phyloP scores from a whole-genome alignment of 2,888 invertebrate genomes.

The Tetranychus piercei region DNA sequence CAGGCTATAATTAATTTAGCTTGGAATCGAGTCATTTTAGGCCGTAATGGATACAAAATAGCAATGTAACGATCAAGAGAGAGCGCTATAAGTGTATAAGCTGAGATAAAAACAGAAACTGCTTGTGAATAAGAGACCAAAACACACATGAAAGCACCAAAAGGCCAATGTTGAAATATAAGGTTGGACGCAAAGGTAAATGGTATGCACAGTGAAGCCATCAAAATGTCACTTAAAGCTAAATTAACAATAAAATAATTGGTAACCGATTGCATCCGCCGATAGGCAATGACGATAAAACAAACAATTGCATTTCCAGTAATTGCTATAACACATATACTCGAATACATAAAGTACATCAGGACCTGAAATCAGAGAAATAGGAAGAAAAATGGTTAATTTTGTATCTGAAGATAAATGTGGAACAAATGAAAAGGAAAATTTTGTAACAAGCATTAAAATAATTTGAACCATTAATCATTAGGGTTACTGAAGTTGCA shows the following conservation, averaged over 20 bases:
- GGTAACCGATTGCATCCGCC: conserved; percentile 74
- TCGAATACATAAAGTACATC: conserved; percentile 35
- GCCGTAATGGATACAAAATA: conserved; percentile 68
- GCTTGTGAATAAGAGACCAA: conserved; percentile 59
- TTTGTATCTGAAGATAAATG: no score
- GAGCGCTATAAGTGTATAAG: conserved; percentile 74
- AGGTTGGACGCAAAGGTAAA: conserved; percentile 65
- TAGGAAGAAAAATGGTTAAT: not conserved
- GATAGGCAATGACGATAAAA: conserved; percentile 61
- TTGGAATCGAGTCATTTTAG: conserved; percentile 52
- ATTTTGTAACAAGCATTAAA: no score
- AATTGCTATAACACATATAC: conserved; percentile 34
- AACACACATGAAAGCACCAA: conserved; percentile 59
- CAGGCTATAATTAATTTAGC: conserved; percentile 49
- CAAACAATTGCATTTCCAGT: conserved; percentile 46
- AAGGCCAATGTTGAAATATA: conserved; percentile 66
- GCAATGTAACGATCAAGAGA: conserved; percentile 75
- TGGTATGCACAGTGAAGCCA: conserved; percentile 75
- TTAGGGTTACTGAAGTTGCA: no score
- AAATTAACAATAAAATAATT: conserved; percentile 71
- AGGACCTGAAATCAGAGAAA: conserved; percentile 27
- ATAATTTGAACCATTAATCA: no score
- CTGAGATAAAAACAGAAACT: conserved; percentile 37
- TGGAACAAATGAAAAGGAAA: no score
- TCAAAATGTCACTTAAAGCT: conserved; percentile 69